These are phyloP conservation scores for Discoglossus pictus DNA, from an alignment of 2,797 vertebrate species.

Conservation along the genomic window DNA sequence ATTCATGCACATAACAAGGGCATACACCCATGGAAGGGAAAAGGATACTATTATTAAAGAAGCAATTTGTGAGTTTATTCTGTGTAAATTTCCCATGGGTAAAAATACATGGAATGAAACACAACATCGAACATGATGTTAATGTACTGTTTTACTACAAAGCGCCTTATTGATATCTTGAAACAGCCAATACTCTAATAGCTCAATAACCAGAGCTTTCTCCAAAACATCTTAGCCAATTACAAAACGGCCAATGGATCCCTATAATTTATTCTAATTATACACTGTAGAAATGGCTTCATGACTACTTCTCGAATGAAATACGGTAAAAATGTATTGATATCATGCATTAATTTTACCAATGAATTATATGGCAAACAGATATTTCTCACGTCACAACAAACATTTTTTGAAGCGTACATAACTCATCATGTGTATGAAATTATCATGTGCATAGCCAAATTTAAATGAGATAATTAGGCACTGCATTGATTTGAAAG, in stretches of 20 bases:
- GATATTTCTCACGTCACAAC: too few relatives aligned
- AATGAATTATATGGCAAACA: too few relatives aligned
- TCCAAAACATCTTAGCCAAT: not conserved
- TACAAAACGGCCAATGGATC: constrained; percentile 15
- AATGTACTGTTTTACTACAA: not conserved
- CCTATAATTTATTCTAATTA: too few relatives aligned
- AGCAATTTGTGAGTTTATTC: constrained; percentile 24
- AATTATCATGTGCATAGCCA: too few relatives aligned
- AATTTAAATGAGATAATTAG: too few relatives aligned
- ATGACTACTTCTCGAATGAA: too few relatives aligned
- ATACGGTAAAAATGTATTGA: too few relatives aligned
- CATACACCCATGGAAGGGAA: constrained; percentile 16
- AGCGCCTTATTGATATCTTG: constrained; percentile 10
- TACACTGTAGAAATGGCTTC: too few relatives aligned
- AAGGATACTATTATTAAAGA: constrained; percentile 9
- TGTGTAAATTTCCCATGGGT: constrained; percentile 16
- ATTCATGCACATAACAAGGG: constrained; percentile 5
- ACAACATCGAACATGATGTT: constrained; percentile 1
- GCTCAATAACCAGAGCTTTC: not conserved
- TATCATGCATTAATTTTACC: too few relatives aligned
- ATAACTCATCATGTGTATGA: too few relatives aligned
- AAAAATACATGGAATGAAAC: not conserved
- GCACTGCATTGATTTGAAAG: too few relatives aligned
- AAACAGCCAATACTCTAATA: constrained; percentile 19
- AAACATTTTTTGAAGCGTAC: too few relatives aligned